Evolutionary conservation across 2,888 invertebrate species (phyloP), one percentile per base, ranked within the genome.

Genomic region (Bembecia ichneumoniformis): DNA sequence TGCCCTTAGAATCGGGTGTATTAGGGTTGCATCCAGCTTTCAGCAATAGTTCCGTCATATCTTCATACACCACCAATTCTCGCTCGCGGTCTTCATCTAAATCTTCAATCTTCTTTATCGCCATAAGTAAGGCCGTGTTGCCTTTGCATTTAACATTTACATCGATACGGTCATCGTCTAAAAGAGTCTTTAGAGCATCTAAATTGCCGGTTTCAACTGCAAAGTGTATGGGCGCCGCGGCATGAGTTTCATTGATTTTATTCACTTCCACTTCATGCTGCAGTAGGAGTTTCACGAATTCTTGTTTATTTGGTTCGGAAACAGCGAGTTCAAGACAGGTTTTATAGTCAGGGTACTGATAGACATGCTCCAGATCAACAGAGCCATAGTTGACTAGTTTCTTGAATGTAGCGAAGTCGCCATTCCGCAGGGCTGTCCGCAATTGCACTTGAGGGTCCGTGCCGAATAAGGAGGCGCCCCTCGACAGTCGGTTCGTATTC

Each of bases 161-260:
- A 53, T 90, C 82, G 46, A 86, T 84, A 52, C 78, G 68, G 16
- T 82, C 77, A 52, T 83, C 77, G 46, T 87, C 80, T 20, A 91
- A 57, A 13, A 91, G 65, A 1, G 70, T 67, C 53, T 75, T 68
- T 44, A 91, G 61, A 7, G 87, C 86, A 43, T 83, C 80, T 3
- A 78, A 66, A 54, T 88, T 86, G 15, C 89, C 89, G 47, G 76
- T 81, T 63, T 90, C 89, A 0, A 89, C 87, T 3, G 91, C 91
- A 53, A 90, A 90, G 71, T 93, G 92, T 54, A 93, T 79, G 0
- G 92, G 90, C n/a, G 90, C 89, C 54, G 88, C 89, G 13, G 88
- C 82, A 49, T 89, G 86, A 2, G 80, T 81, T 54, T 82, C 80
- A 64, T 91, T 91, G 0, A 89, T 62, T 58, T 74, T 83, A 57